A percentile compares a stretch with the other conserved stretches of the same genome.
phyloP scores from a whole-genome alignment of 1,140 invertebrate genomes.

The Ganaspis sp. region DNA sequence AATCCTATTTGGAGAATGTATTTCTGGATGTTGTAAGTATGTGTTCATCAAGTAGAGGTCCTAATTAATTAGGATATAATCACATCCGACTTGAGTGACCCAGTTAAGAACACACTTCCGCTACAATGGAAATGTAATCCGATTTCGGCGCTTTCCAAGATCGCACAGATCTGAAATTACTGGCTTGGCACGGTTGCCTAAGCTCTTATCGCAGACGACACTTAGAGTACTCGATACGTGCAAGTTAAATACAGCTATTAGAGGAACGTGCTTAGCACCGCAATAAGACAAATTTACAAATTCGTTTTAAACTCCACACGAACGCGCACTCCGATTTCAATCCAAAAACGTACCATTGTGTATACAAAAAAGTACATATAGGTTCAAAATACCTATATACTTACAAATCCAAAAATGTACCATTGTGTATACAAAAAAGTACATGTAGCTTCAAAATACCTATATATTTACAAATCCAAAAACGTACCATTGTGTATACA shows the following conservation, averaged over 20 bases:
- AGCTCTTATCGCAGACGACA: slow-evolving; percentile 42
- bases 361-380: too few relatives aligned
- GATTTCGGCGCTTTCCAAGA: slow-evolving; percentile 50
- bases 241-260: slow-evolving; percentile 59
- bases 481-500: too few relatives aligned
- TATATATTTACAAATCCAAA: too few relatives aligned
- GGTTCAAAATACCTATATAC: too few relatives aligned
- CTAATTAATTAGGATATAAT: slow-evolving; percentile 17
- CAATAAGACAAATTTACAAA: slow-evolving; percentile 47
- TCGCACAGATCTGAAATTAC: slow-evolving; percentile 53
- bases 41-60: neutral
- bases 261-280: slow-evolving; percentile 56
- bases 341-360: too few relatives aligned
- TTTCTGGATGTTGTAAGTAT: neutral
- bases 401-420: too few relatives aligned
- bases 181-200: slow-evolving; percentile 21
- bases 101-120: slow-evolving; percentile 6
- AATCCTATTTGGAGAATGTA: neutral
- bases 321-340: neutral
- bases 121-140: slow-evolving; percentile 45
- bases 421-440: too few relatives aligned
- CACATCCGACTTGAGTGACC: slow-evolving; percentile 1
- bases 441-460: too few relatives aligned
- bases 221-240: slow-evolving; percentile 52
- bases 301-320: slow-evolving; percentile 14